A percentile compares a stretch with the other conserved stretches of the same genome.
These are phyloP conservation scores for Delia radicum DNA, from an alignment of 1,140 invertebrate genomes.

Conservation along the genomic window DNA sequence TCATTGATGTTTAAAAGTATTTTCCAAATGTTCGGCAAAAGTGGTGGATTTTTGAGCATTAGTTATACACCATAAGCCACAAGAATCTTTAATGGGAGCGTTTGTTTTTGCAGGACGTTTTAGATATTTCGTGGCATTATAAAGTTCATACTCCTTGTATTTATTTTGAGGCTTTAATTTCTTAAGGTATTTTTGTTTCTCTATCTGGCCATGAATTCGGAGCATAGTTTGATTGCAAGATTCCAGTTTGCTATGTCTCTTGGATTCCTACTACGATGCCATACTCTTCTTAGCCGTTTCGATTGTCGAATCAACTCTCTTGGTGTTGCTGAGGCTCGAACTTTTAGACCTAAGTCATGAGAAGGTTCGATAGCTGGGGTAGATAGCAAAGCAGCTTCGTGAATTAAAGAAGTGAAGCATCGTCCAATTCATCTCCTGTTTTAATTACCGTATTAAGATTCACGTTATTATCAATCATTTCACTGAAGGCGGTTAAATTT, in stretches of 20 bases:
- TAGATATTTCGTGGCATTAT: slow-evolving; percentile 25
- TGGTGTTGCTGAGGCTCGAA: slow-evolving; percentile 16
- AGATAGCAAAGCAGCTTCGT: slow-evolving; percentile 33
- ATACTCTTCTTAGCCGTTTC: slow-evolving; percentile 25
- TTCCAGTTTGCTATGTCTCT: background rate
- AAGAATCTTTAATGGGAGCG: slow-evolving; percentile 5
- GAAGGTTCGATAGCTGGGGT: background rate
- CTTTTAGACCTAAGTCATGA: background rate
- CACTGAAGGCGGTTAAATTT: slow-evolving; percentile 29
- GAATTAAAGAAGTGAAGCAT: slow-evolving; percentile 34
- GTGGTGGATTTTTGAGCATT: slow-evolving; percentile 23
- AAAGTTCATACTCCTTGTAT: slow-evolving; percentile 24
- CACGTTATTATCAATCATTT: slow-evolving; percentile 28
- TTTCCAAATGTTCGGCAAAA: slow-evolving; percentile 28
- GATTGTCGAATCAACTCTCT: slow-evolving; percentile 25
- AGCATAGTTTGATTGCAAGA: background rate
- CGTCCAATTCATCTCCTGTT: slow-evolving; percentile 30
- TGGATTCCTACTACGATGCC: background rate
- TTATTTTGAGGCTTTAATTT: slow-evolving; percentile 22
- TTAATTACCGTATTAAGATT: slow-evolving; percentile 27
- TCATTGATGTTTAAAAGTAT: slow-evolving; percentile 11
- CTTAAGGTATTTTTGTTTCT: background rate
- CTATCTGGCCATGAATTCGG: background rate
- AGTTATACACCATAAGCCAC: slow-evolving; percentile 14
- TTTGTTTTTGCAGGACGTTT: slow-evolving; percentile 26